A percentile compares a stretch with the other conserved stretches of the same genome.
Evolutionary conservation across 2,888 invertebrate species (phyloP).

Genomic region (Heliconius aoede): DNA sequence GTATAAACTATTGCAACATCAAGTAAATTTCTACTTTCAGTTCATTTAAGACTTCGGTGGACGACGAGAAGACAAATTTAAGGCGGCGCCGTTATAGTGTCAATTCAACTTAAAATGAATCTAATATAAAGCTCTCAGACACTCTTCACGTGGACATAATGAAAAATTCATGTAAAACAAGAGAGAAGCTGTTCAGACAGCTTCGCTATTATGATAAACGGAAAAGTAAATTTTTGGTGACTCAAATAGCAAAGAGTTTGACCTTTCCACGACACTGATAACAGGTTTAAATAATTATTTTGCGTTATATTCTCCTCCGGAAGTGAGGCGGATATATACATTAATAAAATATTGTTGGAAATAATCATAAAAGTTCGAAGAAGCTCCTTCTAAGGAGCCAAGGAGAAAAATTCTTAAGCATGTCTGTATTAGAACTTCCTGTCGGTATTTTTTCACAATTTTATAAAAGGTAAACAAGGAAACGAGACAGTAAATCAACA

Average conservation of each 20-base stretch:
- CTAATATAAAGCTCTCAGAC: constrained; percentile 5
- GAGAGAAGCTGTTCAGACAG: constrained; percentile 33
- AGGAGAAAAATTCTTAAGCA: not conserved
- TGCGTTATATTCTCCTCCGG: too few relatives aligned
- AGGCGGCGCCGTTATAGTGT: too few relatives aligned
- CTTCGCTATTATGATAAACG: constrained; percentile 37
- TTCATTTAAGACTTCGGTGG: not conserved
- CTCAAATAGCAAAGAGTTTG: constrained; percentile 30
- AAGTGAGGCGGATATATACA: not conserved
- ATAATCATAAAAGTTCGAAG: not conserved
- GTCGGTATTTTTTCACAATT: constrained; percentile 23
- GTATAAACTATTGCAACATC: too few relatives aligned
- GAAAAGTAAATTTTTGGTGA: constrained; percentile 32
- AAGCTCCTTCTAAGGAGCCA: not conserved
- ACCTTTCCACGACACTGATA: constrained; percentile 30
- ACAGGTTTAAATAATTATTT: not conserved
- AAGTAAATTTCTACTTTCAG: not conserved
- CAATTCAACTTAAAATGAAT: not conserved
- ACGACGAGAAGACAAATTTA: not conserved
- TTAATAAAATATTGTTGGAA: not conserved
- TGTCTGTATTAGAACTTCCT: constrained; percentile 27
- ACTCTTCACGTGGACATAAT: constrained; percentile 5
- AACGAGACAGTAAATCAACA: constrained; percentile 40
- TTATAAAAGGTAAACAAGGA: constrained; percentile 47
- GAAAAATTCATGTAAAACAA: constrained; percentile 31